Evolutionary conservation across 2,888 invertebrate genomes (phyloP).

Genomic region (Eilema griseolum): DNA sequence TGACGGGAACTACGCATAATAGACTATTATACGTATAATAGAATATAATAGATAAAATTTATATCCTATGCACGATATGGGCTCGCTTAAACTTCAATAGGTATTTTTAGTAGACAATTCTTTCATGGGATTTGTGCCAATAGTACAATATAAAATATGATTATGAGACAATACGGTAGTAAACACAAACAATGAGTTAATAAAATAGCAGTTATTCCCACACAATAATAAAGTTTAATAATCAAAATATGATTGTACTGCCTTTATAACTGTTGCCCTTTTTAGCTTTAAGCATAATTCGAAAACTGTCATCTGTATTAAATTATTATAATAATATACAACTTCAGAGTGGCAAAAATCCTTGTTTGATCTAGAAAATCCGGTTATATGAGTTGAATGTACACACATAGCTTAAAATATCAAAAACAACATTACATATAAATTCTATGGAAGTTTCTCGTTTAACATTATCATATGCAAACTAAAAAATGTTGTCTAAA

Average conservation of each 20-base stretch:
- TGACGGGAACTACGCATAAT: too few species aligned
- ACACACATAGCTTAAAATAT: slow-evolving; percentile 19
- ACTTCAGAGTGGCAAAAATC: slow-evolving; percentile 14
- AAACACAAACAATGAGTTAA: background rate
- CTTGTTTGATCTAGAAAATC: slow-evolving; percentile 24
- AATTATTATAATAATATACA: slow-evolving; percentile 4
- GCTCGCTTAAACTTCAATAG: background rate
- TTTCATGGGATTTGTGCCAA: slow-evolving; percentile 2
- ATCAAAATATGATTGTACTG: background rate
- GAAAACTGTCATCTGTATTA: background rate
- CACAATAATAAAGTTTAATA: background rate
- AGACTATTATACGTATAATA: too few species aligned
- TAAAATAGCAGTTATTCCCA: background rate
- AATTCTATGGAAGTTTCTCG: slow-evolving; percentile 6
- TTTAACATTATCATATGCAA: slow-evolving; percentile 10
- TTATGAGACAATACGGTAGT: background rate
- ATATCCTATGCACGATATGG: background rate
- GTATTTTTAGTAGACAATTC: background rate
- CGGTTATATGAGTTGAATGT: slow-evolving; percentile 27
- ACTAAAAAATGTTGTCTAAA: background rate
- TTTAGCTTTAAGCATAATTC: slow-evolving; percentile 6
- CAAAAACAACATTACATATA: slow-evolving; percentile 13
- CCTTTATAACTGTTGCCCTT: background rate
- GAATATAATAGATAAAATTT: background rate
- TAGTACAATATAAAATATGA: background rate